Evolutionary conservation across 2,113 vertebrate species (phyloP), one percentile per base, ranked within the genome.

Genomic region (Potamarius usumacintae): DNA sequence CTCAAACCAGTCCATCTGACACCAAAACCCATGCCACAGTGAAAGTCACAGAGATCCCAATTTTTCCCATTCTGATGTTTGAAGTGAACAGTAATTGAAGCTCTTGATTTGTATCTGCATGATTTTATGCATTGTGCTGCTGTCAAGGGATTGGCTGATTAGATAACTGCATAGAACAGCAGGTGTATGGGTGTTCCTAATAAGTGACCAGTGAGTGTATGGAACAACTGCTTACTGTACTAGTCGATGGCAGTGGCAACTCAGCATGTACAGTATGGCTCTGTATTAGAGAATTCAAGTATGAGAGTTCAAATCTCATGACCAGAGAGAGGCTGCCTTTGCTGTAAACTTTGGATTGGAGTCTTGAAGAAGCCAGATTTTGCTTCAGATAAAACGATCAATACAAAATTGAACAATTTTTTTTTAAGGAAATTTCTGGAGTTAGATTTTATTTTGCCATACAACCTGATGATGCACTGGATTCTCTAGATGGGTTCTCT

Each of bases 151-250:
- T 42, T 42, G 42, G 42, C 42, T 42, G 42, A 42, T 42, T 42
- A 42, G 42, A 42, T 4, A 42, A 42, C 4, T 42, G 42, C 42
- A 42, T 42, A 42, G 34, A 42, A 42, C 42, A 42, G 42, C 42
- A 42, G 42, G 4, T 42, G 42, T 42, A 42, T 42, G 42, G 4
- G 3, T 42, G 42, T 42, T 4, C 42, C 42, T 42, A 42, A 42
- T 42, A 42, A 42, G 34, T 42, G 34, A 42, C 34, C 34, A 42
- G 34, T 42, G 34, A 42, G 34, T 42, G 34, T 42, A 42, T 27
- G 34, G 82, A 69, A 72, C 53, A 69, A 4, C 83, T 83, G 74
- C 55, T 80, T 53, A 30, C 88, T 50, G 74, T 52, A 57, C 55
- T 57, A 48, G 20, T 42, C 34, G 34, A 74, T 10, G 8, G 18